Evolutionary conservation across 23 tunicate genomes (phyloP), one percentile per base, ranked within the genome.

Genomic region (Ciona savignyi): DNA sequence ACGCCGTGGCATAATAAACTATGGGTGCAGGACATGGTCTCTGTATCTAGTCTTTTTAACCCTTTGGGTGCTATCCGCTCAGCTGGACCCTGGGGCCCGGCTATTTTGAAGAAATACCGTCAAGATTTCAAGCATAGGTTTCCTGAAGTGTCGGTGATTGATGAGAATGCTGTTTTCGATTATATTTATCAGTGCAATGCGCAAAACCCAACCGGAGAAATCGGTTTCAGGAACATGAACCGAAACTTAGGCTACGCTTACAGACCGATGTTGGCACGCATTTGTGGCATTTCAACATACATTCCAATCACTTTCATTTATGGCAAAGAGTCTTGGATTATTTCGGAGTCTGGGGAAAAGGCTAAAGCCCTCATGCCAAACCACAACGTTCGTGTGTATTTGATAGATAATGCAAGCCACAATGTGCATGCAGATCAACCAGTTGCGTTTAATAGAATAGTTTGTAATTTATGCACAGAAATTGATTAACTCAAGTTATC

Each of bases 151-250:
- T 24, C 28, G 19, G 81, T 31, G 26, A 67, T 67, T 3, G 25
- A 65, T 27, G 11, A 67, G 25, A 20, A 30, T 25, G 74, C 78
- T n/a, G 60, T 77, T 11, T 70, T 70, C 51, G 26, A 77, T 11
- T 77, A 77, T 30, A 30, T 77, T 25, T 77, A 56, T 32, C 81
- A 77, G 27, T 77, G 81, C 30, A 77, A 77, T 61, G 77, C 81
- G 35, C 68, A 22, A 22, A 70, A 77, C 4, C 81, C 81, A n/a
- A 27, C 74, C n/a, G 81, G 81, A 3, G 81, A 77, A 32, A 29
- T 70, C 4, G 81, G 69, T 21, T 77, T 77, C 25, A 70, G 34
- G 9, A 70, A 19, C 3, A 19, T 77, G 21, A 77, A 67, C 71
- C 27, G 25, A 30, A 29, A 70, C 24, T 26, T 77, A 23, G 81